A percentile compares a stretch with the other conserved stretches of the same genome.
Evolutionary conservation across 2,888 invertebrate species (phyloP).

Genomic region (Netelia inedita): DNA sequence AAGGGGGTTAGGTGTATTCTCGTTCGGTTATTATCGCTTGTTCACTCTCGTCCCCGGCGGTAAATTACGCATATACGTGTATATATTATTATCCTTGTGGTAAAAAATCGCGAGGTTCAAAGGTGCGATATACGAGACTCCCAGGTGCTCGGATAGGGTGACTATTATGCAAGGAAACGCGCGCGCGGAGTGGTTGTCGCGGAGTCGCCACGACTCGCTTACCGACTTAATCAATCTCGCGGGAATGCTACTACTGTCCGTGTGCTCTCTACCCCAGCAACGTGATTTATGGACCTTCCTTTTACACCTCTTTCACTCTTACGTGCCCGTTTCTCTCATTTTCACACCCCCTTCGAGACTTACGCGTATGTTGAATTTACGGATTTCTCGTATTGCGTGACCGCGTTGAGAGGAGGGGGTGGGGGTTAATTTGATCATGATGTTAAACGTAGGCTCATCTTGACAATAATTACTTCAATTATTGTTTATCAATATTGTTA

Average conservation of each 20-base stretch:
- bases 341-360: constrained; percentile 35
- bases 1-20: constrained; percentile 40
- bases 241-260: constrained; percentile 74
- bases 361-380: constrained; percentile 23
- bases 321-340: constrained; percentile 46
- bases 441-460: too few relatives aligned
- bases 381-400: background rate
- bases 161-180: constrained; percentile 65
- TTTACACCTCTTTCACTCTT: constrained; percentile 27
- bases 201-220: constrained; percentile 50
- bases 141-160: constrained; percentile 57
- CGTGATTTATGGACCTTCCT: constrained; percentile 74
- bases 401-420: too few relatives aligned
- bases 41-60: constrained; percentile 14
- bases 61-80: constrained; percentile 3
- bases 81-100: constrained; percentile 36
- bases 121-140: constrained; percentile 41
- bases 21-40: constrained; percentile 47
- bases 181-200: constrained; percentile 58
- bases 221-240: constrained; percentile 77
- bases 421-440: too few relatives aligned
- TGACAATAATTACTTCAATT: too few relatives aligned
- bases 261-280: constrained; percentile 46
- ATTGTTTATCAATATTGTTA: too few relatives aligned
- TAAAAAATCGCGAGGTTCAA: constrained; percentile 24